Evolutionary conservation across 2,113 vertebrate genomes (phyloP), one percentile per base, ranked within the genome.

Genomic region (Psephotus haematonotus): DNA sequence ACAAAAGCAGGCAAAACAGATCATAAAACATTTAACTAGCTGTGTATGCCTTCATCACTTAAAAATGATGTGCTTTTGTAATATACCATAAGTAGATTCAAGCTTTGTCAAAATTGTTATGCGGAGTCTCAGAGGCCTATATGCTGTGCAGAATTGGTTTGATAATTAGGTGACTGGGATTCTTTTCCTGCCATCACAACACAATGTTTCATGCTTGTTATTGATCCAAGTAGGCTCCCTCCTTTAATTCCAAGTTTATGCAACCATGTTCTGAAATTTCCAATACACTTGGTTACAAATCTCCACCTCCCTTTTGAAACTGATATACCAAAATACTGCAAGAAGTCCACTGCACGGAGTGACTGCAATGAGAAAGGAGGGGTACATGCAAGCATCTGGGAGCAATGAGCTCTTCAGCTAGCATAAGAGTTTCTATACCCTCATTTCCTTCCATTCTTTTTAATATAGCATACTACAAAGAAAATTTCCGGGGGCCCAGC

Each of bases 401-500:
- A 95, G 35, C 77, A 92, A 63, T 79, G 83, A 90, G 23, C 27
- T 86, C 37, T 93, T 78, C 77, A 84, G 16, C 39, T 17, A 60
- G 49, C 86, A 64, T 24, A 78, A 33, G 23, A 46, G 37, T 35
- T 95, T 70, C 70, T 90, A 74, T 63, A 77, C 25, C 11, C 23
- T 92, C 50, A 86, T 68, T 84, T 92, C 94, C 83, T 71, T 90
- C 43, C 68, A 55, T 53, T 77, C 25, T 86, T 92, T 79, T 90
- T 83, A 93, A 86, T 63, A 71, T 6, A 88, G 33, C 37, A 88
- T 43, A 57, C 31, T 68, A 88, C 65, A 75, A 90, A 86, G 67
- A 72, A 88, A 77, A 47, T 35, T 49, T 92, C 20, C 2, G 5
- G 68, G 19, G 75, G 44, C 52, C 44, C 37, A 92, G 53, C 9